Percentiles rank a stretch among this genome's conserved stretches.
phyloP scores from a whole-genome alignment of 2,888 invertebrate species.

The Hesperia comma region DNA sequence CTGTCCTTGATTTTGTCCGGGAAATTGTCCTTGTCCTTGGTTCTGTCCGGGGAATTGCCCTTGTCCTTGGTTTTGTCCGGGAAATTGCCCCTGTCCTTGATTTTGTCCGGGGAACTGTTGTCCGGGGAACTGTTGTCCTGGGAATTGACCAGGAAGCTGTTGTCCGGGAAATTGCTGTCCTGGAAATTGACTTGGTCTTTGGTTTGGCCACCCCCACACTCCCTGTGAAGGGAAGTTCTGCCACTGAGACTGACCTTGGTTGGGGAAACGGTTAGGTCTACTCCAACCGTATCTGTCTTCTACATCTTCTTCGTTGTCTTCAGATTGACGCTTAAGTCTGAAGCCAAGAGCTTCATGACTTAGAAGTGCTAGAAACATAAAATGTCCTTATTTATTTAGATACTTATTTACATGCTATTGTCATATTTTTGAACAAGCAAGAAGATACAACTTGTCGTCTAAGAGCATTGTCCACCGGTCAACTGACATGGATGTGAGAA shows the following conservation, averaged over 20 bases:
- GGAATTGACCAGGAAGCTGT: conserved; percentile 41
- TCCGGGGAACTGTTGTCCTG: conserved; percentile 47
- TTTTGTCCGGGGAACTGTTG: conserved; percentile 20
- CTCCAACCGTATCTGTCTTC: conserved; percentile 66
- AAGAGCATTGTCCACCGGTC: too few species aligned
- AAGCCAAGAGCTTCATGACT: conserved; percentile 50
- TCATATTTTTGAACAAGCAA: too few species aligned
- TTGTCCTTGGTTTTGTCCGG: conserved; percentile 43
- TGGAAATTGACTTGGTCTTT: conserved; percentile 15
- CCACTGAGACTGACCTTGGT: conserved; percentile 37
- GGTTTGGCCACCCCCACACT: not conserved
- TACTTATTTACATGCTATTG: too few species aligned
- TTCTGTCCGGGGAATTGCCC: conserved; percentile 33
- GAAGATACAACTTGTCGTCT: too few species aligned
- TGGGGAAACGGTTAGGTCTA: conserved; percentile 41
- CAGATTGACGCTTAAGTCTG: conserved; percentile 55
- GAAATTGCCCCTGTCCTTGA: conserved; percentile 13
- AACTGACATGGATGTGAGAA: too few species aligned
- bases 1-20: conserved; percentile 35
- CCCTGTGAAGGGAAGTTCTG: conserved; percentile 25
- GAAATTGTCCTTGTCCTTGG: conserved; percentile 35
- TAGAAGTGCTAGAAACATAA: conserved; percentile 55
- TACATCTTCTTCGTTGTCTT: conserved; percentile 48
- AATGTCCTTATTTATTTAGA: not conserved
- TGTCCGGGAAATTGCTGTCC: conserved; percentile 24